A percentile compares a stretch with the other conserved stretches of the same genome.
Conservation (phyloP, 2,888 invertebrate genomes). For the Pyrocoelia pectoralis region DNA sequence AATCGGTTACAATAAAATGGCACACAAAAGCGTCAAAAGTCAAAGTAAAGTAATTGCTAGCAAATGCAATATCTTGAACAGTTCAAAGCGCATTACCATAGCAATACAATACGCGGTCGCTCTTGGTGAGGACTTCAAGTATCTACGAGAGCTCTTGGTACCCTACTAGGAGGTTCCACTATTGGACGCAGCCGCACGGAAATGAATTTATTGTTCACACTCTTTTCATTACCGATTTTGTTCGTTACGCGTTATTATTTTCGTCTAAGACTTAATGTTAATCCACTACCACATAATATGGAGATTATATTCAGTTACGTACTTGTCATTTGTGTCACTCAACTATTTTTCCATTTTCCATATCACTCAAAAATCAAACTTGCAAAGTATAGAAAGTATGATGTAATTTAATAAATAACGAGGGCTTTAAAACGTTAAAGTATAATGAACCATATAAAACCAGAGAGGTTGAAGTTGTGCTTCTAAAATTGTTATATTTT, state of each 20-base stretch:
- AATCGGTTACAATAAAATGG: conserved; percentile 24
- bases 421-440: no score
- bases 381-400: no score
- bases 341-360: no score
- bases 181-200: conserved; percentile 32
- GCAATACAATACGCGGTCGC: conserved; percentile 50
- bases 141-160: conserved; percentile 49
- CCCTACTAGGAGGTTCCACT: conserved; percentile 45
- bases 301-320: no score
- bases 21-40: conserved; percentile 44
- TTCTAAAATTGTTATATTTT: no score
- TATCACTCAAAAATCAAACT: no score
- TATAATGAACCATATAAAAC: no score
- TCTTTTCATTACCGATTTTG: conserved; percentile 34
- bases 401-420: no score
- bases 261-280: background rate
- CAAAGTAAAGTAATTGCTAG: conserved; percentile 48
- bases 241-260: conserved; percentile 29
- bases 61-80: conserved; percentile 48
- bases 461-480: no score
- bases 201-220: conserved; percentile 38
- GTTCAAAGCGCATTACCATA: conserved; percentile 52
- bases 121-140: conserved; percentile 46
- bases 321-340: no score
- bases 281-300: no score